Percentiles rank a stretch among this genome's conserved stretches.
phyloP scores from a whole-genome alignment of 1,140 invertebrate genomes.

The Parapsyche elsis region DNA sequence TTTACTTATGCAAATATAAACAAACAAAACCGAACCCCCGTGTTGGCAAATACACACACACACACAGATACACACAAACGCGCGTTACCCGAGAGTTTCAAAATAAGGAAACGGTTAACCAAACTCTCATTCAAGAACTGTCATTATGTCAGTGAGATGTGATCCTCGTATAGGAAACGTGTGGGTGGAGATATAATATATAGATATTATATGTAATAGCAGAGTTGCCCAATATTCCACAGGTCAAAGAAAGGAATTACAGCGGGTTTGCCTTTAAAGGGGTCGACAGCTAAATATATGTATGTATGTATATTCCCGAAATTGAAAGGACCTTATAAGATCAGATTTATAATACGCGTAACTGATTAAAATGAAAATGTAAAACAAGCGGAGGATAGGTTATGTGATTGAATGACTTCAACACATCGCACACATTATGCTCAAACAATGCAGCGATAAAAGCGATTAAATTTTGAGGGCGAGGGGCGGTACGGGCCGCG shows the following conservation, averaged over 20 bases:
- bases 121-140: conserved; percentile 30
- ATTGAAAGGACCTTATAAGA: too few relatives aligned
- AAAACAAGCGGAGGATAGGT: too few relatives aligned
- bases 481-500: too few relatives aligned
- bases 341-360: not conserved
- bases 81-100: not conserved
- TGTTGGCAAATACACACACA: too few relatives aligned
- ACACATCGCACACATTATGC: too few relatives aligned
- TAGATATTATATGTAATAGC: not conserved
- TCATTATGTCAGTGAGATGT: conserved; percentile 27
- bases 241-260: conserved; percentile 28
- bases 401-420: too few relatives aligned
- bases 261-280: not conserved
- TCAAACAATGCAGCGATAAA: too few relatives aligned
- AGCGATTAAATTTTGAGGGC: too few relatives aligned
- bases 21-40: not conserved
- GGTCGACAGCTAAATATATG: not conserved
- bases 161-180: not conserved
- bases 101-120: conserved; percentile 30
- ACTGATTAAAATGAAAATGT: not conserved
- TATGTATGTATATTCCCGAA: too few relatives aligned
- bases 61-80: not conserved
- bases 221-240: not conserved
- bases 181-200: not conserved
- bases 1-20: too few relatives aligned